phyloP scores from a whole-genome alignment of 2,797 vertebrate genomes.

The Cossypha dichroa region DNA sequence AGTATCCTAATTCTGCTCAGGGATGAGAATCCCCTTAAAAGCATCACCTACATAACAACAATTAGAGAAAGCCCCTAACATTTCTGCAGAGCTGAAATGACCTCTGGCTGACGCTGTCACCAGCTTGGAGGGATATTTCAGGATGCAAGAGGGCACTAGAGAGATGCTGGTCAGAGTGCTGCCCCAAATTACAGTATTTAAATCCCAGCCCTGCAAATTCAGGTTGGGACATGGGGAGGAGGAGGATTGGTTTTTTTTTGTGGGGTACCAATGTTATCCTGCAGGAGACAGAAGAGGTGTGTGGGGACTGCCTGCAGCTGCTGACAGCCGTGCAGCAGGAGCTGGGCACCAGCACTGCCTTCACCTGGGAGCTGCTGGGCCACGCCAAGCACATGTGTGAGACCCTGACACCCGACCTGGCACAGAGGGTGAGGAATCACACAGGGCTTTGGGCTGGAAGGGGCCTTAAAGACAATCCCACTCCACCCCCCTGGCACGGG shows the following conservation, averaged over 20 bases:
- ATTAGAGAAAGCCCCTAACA: background rate
- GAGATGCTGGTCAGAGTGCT: background rate
- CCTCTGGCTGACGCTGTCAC: background rate
- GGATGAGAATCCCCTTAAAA: background rate
- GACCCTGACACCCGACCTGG: slow-evolving; percentile 75
- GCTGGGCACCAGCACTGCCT: slow-evolving; percentile 75
- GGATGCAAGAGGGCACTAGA: background rate
- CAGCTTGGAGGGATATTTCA: accelerated
- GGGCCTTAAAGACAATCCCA: background rate
- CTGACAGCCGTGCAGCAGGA: slow-evolving; percentile 78
- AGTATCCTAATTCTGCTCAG: background rate
- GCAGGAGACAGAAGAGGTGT: slow-evolving; percentile 72
- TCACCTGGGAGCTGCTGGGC: slow-evolving; percentile 70
- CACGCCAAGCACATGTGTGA: slow-evolving; percentile 79
- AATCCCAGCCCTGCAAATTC: background rate
- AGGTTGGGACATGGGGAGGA: accelerated
- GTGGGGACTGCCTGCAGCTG: slow-evolving; percentile 85
- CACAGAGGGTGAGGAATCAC: background rate
- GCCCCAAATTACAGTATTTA: background rate
- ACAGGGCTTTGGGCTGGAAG: background rate
- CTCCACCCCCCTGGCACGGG: too few relatives aligned
- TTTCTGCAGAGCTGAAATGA: accelerated
- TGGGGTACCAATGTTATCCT: accelerated
- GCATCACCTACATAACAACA: background rate
- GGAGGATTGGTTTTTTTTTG: background rate